Base-by-base conservation (phyloP, 1,140 invertebrate genomes). In the Drosophila mayri region DNA sequence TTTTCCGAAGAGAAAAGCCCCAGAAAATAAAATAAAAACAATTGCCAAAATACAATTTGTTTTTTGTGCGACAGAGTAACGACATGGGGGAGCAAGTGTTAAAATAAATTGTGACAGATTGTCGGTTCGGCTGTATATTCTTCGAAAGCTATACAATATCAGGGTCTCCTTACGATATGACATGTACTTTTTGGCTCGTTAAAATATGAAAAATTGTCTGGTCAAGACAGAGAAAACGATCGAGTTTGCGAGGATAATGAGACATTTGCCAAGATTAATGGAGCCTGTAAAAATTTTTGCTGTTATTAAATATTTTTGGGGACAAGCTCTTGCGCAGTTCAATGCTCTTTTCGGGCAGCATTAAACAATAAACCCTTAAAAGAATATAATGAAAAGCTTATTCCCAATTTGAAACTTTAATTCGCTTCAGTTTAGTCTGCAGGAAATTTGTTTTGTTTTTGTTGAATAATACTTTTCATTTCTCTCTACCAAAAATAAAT, bases 51-150 rank as follows among this genome's bases (percentile, higher is more conserved):
- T 59, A 73, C 50, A 41, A 72, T 75, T 68, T 57, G 58, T 63
- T 58, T 66, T 74, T 52, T 47, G 35, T 28, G 40, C 50, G 61
- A 62, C 49, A 79, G 58, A 67, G 55, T 68, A 78, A 79, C 70
- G 68, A 84, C 76, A 76, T 79, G 43, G 50, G 43, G 57, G 50
- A 65, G 76, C 66, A 76, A 80, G 59, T 85, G 74, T 61, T 64
- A 79, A 79, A 86, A 79, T 79, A 78, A 74, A 85, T 62, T 73
- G 67, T 73, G 83, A 87, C 79, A 86, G 78, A 83, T 88, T 83
- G 52, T 54, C 46, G 35, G 28, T 43, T 61, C 20, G 40, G 25
- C 43, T 22, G 46, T 52, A 12, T 49, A 47, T 41, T 76, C 46
- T 46, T 9, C 35, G 12, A 71, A 68, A 52, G 67, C 62, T 82